Conservation (phyloP, 2,113 vertebrate genomes). For the Puffinus mauretanicus region DNA sequence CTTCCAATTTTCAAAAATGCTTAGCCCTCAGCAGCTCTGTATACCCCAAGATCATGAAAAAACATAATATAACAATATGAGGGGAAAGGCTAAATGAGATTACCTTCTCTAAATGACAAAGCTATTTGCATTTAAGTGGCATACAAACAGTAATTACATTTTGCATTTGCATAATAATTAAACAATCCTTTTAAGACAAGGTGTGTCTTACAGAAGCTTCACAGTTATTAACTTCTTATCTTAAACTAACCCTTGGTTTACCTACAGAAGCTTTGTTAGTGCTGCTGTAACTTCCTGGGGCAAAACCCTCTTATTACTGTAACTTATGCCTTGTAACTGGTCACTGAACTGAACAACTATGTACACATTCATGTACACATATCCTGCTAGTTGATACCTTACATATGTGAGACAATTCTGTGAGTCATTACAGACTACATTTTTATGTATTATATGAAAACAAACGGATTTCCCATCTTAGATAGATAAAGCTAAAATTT, state of each 20-base stretch:
- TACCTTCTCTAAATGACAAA: conserved; percentile 18
- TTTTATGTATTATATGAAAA: background rate
- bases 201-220: background rate
- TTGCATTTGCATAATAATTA: conserved; percentile 14
- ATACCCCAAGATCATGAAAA: background rate
- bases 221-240: background rate
- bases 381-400: background rate
- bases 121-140: conserved; percentile 18
- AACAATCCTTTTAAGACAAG: conserved; percentile 5
- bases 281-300: background rate
- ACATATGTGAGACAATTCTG: background rate
- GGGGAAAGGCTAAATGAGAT: conserved; percentile 28
- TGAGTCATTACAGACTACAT: background rate
- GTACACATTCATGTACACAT: background rate
- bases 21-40: background rate
- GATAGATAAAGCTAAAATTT: background rate
- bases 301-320: background rate
- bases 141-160: conserved; percentile 26
- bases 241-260: background rate
- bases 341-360: background rate
- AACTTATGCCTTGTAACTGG: background rate
- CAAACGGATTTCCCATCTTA: background rate
- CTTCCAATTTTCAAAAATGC: background rate
- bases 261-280: background rate
- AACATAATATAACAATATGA: background rate